These are phyloP conservation scores for Hetaerina titia DNA, from an alignment of 2,888 invertebrate species.

Conservation along the genomic window DNA sequence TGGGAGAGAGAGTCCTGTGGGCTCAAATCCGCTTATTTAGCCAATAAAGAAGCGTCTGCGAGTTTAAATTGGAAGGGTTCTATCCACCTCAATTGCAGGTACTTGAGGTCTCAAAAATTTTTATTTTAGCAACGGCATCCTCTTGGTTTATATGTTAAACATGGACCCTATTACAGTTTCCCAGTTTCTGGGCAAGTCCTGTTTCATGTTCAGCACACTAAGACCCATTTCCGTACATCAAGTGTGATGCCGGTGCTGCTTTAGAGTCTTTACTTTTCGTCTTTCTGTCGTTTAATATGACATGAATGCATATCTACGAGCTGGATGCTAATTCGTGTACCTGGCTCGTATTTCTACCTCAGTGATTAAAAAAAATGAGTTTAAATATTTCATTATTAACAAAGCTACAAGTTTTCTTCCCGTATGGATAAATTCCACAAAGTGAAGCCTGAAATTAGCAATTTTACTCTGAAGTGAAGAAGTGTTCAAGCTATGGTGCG, in stretches of 20 bases:
- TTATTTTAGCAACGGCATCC: background rate
- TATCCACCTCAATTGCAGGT: conserved; percentile 45
- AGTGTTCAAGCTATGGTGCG: no score
- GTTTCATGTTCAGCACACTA: background rate
- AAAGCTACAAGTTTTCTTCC: no score
- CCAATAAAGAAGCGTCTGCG: conserved; percentile 48
- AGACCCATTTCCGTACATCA: background rate
- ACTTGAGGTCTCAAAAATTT: conserved; percentile 25
- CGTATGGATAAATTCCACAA: no score
- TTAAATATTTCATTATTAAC: no score
- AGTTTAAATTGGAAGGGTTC: conserved; percentile 43
- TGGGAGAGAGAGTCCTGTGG: conserved; percentile 13
- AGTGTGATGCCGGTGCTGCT: background rate
- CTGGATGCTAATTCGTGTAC: no score
- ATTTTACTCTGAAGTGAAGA: no score
- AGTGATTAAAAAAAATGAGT: no score
- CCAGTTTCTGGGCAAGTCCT: background rate
- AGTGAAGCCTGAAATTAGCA: no score
- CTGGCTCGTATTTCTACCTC: no score
- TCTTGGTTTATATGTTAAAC: background rate
- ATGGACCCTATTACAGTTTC: background rate
- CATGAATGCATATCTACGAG: no score
- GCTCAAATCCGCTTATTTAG: conserved; percentile 55
- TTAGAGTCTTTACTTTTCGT: background rate
- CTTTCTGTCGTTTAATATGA: no score